Evolutionary conservation across 1,140 invertebrate species (phyloP), one percentile per base, ranked within the genome.

Genomic region (Philotrypesis tridentata): DNA sequence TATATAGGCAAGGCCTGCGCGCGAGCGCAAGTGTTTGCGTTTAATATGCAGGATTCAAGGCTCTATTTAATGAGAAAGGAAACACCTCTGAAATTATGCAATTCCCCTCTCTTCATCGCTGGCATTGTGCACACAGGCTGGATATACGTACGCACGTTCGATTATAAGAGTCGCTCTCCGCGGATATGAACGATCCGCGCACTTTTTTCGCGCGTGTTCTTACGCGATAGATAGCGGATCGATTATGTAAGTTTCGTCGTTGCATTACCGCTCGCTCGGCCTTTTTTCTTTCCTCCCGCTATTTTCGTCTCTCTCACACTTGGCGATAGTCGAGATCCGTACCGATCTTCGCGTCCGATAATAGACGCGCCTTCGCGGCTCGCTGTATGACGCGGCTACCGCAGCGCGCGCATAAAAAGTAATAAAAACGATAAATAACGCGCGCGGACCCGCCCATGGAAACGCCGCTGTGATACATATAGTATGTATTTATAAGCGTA

Each of bases 51-150:
- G n/a, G 21, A 27, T 73, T 73, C 68, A 80, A 80, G 78, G 78
- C 29, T 80, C 55, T 65, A 63, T 73, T 72, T 73, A 63, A 80
- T 70, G 37, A 80, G 67, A 33, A 43, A 80, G 78, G 70, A 73
- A 80, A 80, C 78, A 72, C 55, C 31, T 31, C 31, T 27, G 33
- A 17, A 72, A 80, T 80, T 73, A 73, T 48, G 60, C 68, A 63
- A 80, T 80, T 72, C 43, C 43, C 43, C 17, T 17, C 43, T 17
- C 43, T 1, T 17, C n/a, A n/a, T 12, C 43, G 14, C 17, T 48
- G 9, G 37, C 5, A 12, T 55, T 5, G 9, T 37, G 9, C 33
- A 37, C 33, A 37, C 48, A 7, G 17, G n/a, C n/a, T n/a, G n/a
- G n/a, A n/a, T n/a, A n/a, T n/a, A n/a, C n/a, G n/a, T n/a, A 63